Evolutionary conservation across 2,113 vertebrate species (phyloP).

Genomic region (Larimichthys crocea): DNA sequence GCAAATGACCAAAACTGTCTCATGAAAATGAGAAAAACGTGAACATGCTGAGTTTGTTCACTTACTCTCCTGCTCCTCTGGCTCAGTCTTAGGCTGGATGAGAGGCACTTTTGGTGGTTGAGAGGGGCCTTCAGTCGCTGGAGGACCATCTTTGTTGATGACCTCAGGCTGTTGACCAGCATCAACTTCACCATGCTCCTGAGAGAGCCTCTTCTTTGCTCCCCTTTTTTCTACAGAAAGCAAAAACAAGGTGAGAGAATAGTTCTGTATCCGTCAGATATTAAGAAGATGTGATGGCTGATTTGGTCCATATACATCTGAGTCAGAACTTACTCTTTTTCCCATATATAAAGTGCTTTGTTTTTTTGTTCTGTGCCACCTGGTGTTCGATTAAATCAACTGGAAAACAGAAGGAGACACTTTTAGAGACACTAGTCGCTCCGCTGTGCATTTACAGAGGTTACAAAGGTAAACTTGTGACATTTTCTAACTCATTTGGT

Average conservation of each 20-base stretch:
- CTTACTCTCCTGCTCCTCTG: slow-evolving; percentile 79
- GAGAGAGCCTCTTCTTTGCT: slow-evolving; percentile 69
- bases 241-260: background rate
- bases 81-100: slow-evolving; percentile 77
- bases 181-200: slow-evolving; percentile 12
- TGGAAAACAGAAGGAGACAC: slow-evolving; percentile 58
- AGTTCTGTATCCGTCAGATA: background rate
- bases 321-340: slow-evolving; percentile 88
- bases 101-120: slow-evolving; percentile 14
- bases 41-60: slow-evolving; percentile 9
- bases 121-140: background rate
- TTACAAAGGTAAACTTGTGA: background rate
- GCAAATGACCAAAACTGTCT: background rate
- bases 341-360: slow-evolving; percentile 81
- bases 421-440: background rate
- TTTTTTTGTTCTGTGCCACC: slow-evolving; percentile 85
- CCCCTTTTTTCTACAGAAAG: slow-evolving; percentile 62
- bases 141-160: background rate
- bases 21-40: background rate
- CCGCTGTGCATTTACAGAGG: background rate
- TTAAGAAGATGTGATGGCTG: background rate
- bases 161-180: slow-evolving; percentile 9
- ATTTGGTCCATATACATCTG: background rate
- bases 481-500: background rate
- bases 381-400: slow-evolving; percentile 83